These are phyloP conservation scores for Eulemur mongoz DNA, from an alignment of 2,797 vertebrate genomes.

Conservation along the genomic window DNA sequence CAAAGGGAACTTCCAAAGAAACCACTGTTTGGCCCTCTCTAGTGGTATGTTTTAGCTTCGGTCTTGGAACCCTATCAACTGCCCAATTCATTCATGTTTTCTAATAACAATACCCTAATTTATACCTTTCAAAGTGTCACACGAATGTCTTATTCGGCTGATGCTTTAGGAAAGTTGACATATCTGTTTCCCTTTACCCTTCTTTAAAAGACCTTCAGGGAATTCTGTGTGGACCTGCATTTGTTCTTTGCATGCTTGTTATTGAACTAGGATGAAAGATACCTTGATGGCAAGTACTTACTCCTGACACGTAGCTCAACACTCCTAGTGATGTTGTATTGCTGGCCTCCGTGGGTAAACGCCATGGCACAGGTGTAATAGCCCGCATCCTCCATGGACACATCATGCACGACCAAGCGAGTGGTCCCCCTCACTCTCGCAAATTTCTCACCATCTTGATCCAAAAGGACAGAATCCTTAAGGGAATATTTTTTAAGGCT, in stretches of 20 bases:
- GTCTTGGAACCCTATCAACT: background rate
- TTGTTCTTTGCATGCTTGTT: background rate
- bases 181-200: background rate
- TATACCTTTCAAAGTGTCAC: background rate
- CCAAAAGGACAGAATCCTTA: slow-evolving; percentile 82
- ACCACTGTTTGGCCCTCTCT: background rate
- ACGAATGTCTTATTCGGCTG: background rate
- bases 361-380: slow-evolving; percentile 89
- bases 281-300: slow-evolving; percentile 74
- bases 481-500: slow-evolving; percentile 26
- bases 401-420: slow-evolving; percentile 83
- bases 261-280: background rate
- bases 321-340: slow-evolving; percentile 88
- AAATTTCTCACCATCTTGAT: slow-evolving; percentile 60
- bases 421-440: slow-evolving; percentile 57
- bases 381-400: slow-evolving; percentile 85
- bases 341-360: slow-evolving; percentile 81
- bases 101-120: background rate
- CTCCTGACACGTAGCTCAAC: slow-evolving; percentile 85
- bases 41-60: background rate
- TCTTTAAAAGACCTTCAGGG: background rate
- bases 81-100: background rate
- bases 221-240: too few species aligned
- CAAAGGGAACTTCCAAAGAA: background rate
- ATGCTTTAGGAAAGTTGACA: background rate